Evolutionary conservation across 1,140 invertebrate species (phyloP).

Genomic region (Danaus melanippus): DNA sequence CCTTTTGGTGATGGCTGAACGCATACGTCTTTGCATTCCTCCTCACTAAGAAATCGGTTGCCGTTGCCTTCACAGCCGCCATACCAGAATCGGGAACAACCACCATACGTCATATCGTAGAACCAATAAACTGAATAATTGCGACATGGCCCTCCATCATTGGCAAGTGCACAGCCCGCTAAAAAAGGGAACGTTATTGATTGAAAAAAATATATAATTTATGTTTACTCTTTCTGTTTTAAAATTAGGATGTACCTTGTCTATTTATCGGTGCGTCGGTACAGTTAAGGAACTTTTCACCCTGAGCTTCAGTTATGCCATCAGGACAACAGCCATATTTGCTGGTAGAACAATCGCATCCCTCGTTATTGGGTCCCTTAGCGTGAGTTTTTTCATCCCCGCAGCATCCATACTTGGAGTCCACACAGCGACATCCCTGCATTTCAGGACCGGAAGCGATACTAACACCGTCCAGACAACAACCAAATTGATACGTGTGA

Average conservation of each 20-base stretch:
- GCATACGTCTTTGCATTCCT: slow-evolving; percentile 90
- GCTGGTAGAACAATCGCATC: slow-evolving; percentile 85
- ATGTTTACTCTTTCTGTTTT: too few species aligned
- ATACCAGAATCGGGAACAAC: slow-evolving; percentile 95
- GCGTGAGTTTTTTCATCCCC: slow-evolving; percentile 85
- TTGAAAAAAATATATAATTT: slow-evolving; percentile 4
- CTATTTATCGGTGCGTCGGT: slow-evolving; percentile 76
- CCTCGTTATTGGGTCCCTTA: slow-evolving; percentile 77
- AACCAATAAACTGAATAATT: slow-evolving; percentile 92
- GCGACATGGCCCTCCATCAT: slow-evolving; percentile 84
- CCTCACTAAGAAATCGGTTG: slow-evolving; percentile 87
- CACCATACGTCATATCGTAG: slow-evolving; percentile 90
- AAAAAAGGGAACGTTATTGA: slow-evolving; percentile 9
- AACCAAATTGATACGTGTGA: slow-evolving; percentile 91
- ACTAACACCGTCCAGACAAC: slow-evolving; percentile 91
- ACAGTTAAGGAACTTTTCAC: slow-evolving; percentile 89
- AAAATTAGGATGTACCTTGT: slow-evolving; percentile 67
- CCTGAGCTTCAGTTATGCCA: slow-evolving; percentile 83
- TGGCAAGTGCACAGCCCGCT: slow-evolving; percentile 81
- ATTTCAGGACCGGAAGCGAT: slow-evolving; percentile 82
- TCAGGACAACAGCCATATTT: slow-evolving; percentile 91
- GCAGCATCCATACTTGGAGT: slow-evolving; percentile 89
- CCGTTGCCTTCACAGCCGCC: slow-evolving; percentile 94
- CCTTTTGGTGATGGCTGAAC: slow-evolving; percentile 88
- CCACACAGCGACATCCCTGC: slow-evolving; percentile 87